Base-by-base conservation (phyloP, 2,888 invertebrate genomes). In the Malthinus seriepunctatus region DNA sequence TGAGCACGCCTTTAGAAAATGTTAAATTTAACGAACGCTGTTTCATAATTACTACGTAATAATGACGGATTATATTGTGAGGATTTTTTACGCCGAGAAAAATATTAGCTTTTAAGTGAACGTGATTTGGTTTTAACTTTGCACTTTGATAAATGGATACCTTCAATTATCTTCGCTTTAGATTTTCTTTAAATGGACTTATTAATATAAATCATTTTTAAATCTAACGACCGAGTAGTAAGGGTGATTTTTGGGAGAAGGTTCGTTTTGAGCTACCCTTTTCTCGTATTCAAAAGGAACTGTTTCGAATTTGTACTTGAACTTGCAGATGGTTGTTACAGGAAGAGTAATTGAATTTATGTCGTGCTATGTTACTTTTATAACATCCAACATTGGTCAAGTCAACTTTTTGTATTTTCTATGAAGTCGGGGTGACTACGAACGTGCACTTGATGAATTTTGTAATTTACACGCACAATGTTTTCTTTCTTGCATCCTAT, bases 41-140 rank as follows among this genome's bases (percentile, higher is more conserved):
- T 42, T n/a, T 15, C 23, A 15, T 42, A 42, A 42, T 42, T 42
- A 42, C 39, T 9, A n/a, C n/a, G 39, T 42, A 15, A 42, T 42
- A 8, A n/a, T 42, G 39, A 42, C 15, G 15, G 39, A 42, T 42
- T 42, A 42, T 42, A 15, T 42, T 23, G 23, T 2, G 23, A 23
- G 5, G 23, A 23, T 23, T 23, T 23, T 15, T 42, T 42, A 23
- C 5, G 9, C 5, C 5, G 23, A 23, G 23, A 23, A 2, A 23
- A 23, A 23, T 23, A 23, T 23, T 23, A 23, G 23, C 23, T 23
- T 23, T 23, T 23, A 8, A 15, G n/a, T 23, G 5, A 42, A 42
- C 39, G 39, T 12, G 23, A 1, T 42, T 42, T 15, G 14, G 15
- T 15, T 42, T 42, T 42, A 15, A 11, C 23, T 42, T 38, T 42